Conservation (phyloP, 2,113 vertebrate genomes). For the Macrotis lagotis region DNA sequence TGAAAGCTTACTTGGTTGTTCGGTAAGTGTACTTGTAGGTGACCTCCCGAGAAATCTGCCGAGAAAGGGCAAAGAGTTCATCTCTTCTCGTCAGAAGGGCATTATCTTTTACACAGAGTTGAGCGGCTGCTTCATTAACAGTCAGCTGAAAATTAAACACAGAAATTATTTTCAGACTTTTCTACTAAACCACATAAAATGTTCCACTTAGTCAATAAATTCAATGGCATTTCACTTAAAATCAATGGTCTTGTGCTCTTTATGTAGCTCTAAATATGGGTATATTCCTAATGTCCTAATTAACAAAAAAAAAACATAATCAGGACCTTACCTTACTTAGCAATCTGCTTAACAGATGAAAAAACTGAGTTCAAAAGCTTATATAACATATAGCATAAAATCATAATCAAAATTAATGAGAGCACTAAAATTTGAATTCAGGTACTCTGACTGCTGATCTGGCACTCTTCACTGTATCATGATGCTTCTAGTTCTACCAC, state of each 20-base stretch:
- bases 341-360: neutral
- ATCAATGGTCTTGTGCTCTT: neutral
- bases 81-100: constrained; percentile 94
- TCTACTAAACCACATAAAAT: constrained; percentile 29
- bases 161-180: constrained; percentile 48
- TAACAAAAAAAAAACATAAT: neutral
- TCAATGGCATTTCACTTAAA: neutral
- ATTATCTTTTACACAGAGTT: constrained; percentile 94
- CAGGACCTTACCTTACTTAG: neutral
- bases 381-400: neutral
- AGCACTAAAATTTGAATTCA: neutral
- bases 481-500: neutral
- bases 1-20: constrained; percentile 92
- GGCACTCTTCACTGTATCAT: neutral
- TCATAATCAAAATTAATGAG: neutral
- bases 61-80: constrained; percentile 94
- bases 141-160: constrained; percentile 88
- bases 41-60: constrained; percentile 97
- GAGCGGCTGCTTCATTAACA: constrained; percentile 96
- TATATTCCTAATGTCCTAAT: neutral
- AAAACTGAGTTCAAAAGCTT: neutral
- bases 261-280: constrained; percentile 3
- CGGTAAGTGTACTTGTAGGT: constrained; percentile 98
- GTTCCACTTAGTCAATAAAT: neutral
- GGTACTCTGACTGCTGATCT: neutral